Evolutionary conservation across 1,140 invertebrate genomes (phyloP).

Genomic region (Drosophila quadrilineata): DNA sequence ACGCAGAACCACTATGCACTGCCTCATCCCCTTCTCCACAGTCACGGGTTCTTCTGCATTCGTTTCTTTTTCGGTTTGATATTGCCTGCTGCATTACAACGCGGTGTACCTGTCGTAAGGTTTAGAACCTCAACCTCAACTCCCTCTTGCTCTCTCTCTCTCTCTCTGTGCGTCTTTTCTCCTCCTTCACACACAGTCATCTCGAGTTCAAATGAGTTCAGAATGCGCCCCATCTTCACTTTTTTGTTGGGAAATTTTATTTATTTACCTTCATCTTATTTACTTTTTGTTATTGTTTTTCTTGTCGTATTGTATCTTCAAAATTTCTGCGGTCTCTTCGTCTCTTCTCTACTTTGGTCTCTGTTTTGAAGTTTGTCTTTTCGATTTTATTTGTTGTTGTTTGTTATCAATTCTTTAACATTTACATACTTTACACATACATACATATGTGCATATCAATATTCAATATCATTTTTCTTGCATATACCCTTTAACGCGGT

Average conservation of each 20-base stretch:
- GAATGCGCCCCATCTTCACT: constrained; percentile 21
- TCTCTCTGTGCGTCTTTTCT: too few relatives aligned
- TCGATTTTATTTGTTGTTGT: constrained; percentile 53
- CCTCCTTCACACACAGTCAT: too few relatives aligned
- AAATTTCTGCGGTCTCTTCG: constrained; percentile 15
- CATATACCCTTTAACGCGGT: too few relatives aligned
- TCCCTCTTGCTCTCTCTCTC: constrained; percentile 9
- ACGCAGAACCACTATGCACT: too few relatives aligned
- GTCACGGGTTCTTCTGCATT: too few relatives aligned
- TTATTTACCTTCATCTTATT: constrained; percentile 56
- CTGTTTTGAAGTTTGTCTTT: constrained; percentile 6
- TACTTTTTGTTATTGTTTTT: constrained; percentile 47
- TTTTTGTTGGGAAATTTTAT: constrained; percentile 37
- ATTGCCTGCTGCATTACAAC: constrained; percentile 22
- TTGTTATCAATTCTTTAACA: constrained; percentile 47
- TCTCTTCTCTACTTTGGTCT: constrained; percentile 33
- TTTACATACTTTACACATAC: too few relatives aligned
- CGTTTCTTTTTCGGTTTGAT: too few relatives aligned
- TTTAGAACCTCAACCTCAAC: constrained; percentile 17
- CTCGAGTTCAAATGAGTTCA: constrained; percentile 68
- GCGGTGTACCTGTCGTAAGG: constrained; percentile 46
- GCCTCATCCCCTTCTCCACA: too few relatives aligned
- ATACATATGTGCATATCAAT: too few relatives aligned
- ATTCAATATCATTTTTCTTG: too few relatives aligned
- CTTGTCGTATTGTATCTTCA: constrained; percentile 19